Evolutionary conservation across 2,888 invertebrate species (phyloP), one percentile per base, ranked within the genome.

Genomic region (Troides helena): DNA sequence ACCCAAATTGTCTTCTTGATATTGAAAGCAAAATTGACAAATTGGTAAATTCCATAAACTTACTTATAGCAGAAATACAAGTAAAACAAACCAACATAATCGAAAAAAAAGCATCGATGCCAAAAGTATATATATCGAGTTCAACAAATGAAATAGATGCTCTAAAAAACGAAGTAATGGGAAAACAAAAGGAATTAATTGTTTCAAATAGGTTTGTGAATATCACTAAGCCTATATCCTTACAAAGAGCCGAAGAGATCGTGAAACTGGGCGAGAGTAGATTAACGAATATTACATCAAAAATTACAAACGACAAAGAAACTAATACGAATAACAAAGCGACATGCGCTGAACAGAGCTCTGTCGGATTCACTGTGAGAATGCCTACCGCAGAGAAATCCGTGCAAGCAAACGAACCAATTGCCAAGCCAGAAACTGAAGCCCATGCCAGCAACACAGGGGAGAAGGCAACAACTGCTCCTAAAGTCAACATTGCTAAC

Each of bases 361-460:
- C 82, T 18, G 76, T 81, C 46, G 79, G 83, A 71, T 78, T 85
- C 56, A 76, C 77, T 36, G 78, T 84, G 53, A 85, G 87, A 71
- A 80, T 85, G 65, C 86, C 88, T 1, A 89, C 62, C n/a, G 17
- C 36, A 10, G 62, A 69, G 14, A 69, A 62, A 69, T 17, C 82
- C n/a, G 87, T 85, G 30, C 85, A 85, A 77, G 82, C 86, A 23
- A 84, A 84, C 1, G 77, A 77, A 39, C 87, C 87, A 8, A 71
- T 83, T 7, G 77, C 75, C 3, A 80, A 76, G 73, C 68, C 78
- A 10, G 69, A 57, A 59, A 46, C 70, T 2, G 72, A 75, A 1
- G 21, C 39, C 21, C 67, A 65, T 62, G 71, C 68, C 17, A 70
- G 71, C 36, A 65, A 71, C n/a, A 65, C 77, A 4, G 75, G 81